These are phyloP conservation scores for Acrobasis suavella DNA, from an alignment of 2,888 invertebrate genomes.

Conservation along the genomic window DNA sequence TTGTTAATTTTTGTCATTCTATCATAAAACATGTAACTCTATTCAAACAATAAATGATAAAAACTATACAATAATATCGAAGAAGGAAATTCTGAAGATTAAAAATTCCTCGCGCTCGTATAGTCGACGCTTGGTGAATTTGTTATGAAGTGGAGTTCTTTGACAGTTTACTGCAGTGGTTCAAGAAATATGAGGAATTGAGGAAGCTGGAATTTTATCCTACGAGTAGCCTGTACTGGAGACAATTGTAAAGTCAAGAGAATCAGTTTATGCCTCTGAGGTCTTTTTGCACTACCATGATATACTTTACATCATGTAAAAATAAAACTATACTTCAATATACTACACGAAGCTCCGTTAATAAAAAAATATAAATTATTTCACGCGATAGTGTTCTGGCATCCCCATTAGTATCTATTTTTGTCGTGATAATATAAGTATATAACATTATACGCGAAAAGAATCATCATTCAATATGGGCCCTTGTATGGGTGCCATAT, in stretches of 20 bases:
- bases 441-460: constrained; percentile 67
- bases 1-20: neutral
- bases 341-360: too few relatives aligned
- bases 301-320: too few relatives aligned
- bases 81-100: constrained; percentile 10
- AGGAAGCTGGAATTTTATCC: neutral
- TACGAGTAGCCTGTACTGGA: too few relatives aligned
- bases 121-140: constrained; percentile 14
- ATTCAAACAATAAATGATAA: neutral
- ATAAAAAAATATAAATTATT: too few relatives aligned
- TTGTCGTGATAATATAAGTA: constrained; percentile 64
- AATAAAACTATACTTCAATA: too few relatives aligned
- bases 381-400: neutral
- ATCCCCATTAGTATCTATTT: constrained; percentile 46
- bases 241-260: too few relatives aligned
- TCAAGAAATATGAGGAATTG: constrained; percentile 5
- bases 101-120: constrained; percentile 15
- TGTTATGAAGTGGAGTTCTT: constrained; percentile 14
- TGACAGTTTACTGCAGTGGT: constrained; percentile 5
- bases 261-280: too few relatives aligned
- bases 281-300: too few relatives aligned
- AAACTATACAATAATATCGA: constrained; percentile 2
- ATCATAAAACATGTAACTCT: neutral
- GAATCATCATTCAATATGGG: constrained; percentile 67
- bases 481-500: constrained; percentile 63